A percentile compares a stretch with the other conserved stretches of the same genome.
phyloP scores from a whole-genome alignment of 2,113 vertebrate genomes.

The Cyanocitta stelleri region DNA sequence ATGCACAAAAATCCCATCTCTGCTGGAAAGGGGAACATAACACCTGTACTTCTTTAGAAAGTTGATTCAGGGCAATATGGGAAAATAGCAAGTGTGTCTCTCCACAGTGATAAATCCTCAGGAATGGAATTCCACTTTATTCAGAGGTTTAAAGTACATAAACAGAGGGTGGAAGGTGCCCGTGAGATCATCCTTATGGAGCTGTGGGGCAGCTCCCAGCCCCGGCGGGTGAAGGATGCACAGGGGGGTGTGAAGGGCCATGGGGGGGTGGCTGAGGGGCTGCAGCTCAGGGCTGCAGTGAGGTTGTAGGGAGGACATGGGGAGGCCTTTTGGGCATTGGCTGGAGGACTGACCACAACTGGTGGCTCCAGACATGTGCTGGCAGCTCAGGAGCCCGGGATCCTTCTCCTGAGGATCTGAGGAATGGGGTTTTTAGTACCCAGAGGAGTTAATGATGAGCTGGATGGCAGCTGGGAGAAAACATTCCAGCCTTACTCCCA shows the following conservation, averaged over 20 bases:
- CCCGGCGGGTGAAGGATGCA: not conserved
- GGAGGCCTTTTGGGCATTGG: accelerated
- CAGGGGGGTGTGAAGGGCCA: accelerated
- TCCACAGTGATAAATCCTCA: not conserved
- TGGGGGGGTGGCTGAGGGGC: too few species aligned
- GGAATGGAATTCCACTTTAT: slow-evolving; percentile 1
- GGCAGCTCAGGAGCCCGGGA: not conserved
- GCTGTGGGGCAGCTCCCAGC: not conserved
- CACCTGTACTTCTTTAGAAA: not conserved
- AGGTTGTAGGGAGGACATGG: not conserved
- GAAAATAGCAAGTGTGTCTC: not conserved
- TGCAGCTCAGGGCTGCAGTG: accelerated
- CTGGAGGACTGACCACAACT: accelerated
- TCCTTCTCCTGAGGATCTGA: not conserved
- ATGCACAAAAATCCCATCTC: not conserved
- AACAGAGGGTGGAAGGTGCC: not conserved
- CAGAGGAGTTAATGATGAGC: not conserved
- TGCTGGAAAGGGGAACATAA: accelerated
- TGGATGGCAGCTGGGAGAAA: not conserved
- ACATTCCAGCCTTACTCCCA: not conserved
- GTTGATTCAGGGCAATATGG: not conserved
- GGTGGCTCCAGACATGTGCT: accelerated
- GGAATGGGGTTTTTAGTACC: not conserved
- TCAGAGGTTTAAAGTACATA: not conserved
- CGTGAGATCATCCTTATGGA: not conserved